Percentiles rank a stretch among this genome's conserved stretches.
Evolutionary conservation across 2,797 vertebrate species (phyloP).

Genomic region (Epinephelus awoara): DNA sequence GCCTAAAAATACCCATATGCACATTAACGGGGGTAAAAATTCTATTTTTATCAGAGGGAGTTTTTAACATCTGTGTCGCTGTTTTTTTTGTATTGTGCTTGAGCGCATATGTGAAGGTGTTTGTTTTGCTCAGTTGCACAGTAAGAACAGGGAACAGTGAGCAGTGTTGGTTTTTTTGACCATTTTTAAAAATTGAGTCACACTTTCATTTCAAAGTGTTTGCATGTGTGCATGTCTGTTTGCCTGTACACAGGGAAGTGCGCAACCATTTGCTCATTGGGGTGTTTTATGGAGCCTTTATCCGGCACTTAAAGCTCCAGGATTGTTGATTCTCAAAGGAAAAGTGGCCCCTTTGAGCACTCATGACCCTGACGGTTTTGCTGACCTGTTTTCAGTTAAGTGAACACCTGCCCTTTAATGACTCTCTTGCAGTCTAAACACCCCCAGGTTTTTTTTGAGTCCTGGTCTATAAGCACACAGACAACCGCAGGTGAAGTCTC

Average conservation of each 20-base stretch:
- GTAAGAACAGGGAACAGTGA: not conserved
- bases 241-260: not conserved
- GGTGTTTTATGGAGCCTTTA: not conserved
- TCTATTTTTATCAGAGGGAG: no score
- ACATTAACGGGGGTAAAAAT: no score
- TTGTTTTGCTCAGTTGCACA: not conserved
- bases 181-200: slow-evolving; percentile 23
- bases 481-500: slow-evolving; percentile 8
- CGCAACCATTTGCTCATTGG: not conserved
- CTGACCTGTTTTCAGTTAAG: slow-evolving; percentile 13
- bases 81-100: not conserved
- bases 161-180: not conserved
- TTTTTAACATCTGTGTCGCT: not conserved
- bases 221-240: not conserved
- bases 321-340: slow-evolving; percentile 1
- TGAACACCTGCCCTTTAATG: slow-evolving; percentile 15
- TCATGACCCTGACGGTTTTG: slow-evolving; percentile 7
- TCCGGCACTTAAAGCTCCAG: not conserved
- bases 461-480: not conserved
- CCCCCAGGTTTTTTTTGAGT: not conserved
- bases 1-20: no score
- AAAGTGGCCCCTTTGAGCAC: not conserved
- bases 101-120: not conserved
- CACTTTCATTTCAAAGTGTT: not conserved
- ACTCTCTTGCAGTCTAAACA: slow-evolving; percentile 1